Conservation (phyloP, 2,113 vertebrate species). For the Semicossyphus pulcher region DNA sequence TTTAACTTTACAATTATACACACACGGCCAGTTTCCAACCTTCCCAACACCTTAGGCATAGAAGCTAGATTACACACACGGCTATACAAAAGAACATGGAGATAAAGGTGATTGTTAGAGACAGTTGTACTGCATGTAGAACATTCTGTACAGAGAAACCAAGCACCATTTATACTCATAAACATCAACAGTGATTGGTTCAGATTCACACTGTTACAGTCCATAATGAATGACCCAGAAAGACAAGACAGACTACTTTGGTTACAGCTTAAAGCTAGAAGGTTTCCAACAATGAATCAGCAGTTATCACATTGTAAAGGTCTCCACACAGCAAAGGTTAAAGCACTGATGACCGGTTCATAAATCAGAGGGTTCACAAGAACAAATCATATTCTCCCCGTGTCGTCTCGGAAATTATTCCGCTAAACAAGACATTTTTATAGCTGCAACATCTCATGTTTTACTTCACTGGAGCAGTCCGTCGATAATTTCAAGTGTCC, state of each 20-base stretch:
- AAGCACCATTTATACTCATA: constrained; percentile 48
- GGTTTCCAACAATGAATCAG: constrained; percentile 38
- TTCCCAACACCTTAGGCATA: constrained; percentile 35
- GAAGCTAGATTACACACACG: constrained; percentile 39
- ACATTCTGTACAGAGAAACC: constrained; percentile 68
- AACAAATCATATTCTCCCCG: constrained; percentile 22
- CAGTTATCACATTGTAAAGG: constrained; percentile 51
- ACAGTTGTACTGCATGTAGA: constrained; percentile 60
- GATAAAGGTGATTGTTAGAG: constrained; percentile 11
- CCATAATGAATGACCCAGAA: constrained; percentile 39
- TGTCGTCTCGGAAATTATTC: constrained; percentile 5
- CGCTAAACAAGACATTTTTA: constrained; percentile 1
- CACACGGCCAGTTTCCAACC: constrained; percentile 35
- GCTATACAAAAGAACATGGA: constrained; percentile 44
- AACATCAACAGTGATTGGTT: constrained; percentile 53
- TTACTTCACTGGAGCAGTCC: constrained; percentile 3
- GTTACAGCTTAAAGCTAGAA: constrained; percentile 64
- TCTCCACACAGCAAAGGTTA: constrained; percentile 50
- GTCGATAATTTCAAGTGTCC: constrained; percentile 30
- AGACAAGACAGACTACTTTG: constrained; percentile 64
- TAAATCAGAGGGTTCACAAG: constrained; percentile 43
- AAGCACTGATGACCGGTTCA: constrained; percentile 33
- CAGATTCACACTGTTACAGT: constrained; percentile 44
- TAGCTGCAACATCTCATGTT: neutral
- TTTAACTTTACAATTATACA: constrained; percentile 62